Evolutionary conservation across 1,140 invertebrate species (phyloP).

Genomic region (Palaemon carinicauda): DNA sequence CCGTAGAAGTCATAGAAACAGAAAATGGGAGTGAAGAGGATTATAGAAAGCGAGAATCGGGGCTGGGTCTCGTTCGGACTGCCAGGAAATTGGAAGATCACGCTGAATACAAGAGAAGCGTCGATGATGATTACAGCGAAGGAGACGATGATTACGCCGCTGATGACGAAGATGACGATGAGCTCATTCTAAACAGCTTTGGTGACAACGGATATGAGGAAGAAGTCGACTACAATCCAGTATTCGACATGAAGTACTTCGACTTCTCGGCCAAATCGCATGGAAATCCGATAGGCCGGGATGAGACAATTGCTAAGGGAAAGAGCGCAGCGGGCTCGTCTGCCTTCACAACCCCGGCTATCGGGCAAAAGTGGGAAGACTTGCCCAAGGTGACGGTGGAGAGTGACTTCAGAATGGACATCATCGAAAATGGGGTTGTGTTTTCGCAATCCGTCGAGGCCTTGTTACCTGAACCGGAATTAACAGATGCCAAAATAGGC

Average conservation of each 20-base stretch:
- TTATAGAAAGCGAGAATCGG: background rate
- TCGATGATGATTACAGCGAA: slow-evolving; percentile 1
- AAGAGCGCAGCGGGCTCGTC: background rate
- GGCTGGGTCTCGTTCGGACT: background rate
- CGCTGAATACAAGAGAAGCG: slow-evolving; percentile 6
- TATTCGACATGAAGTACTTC: slow-evolving; percentile 39
- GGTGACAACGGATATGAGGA: slow-evolving; percentile 7
- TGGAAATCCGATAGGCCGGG: background rate
- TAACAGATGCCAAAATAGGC: slow-evolving; percentile 1
- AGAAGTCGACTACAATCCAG: background rate
- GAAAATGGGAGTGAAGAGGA: background rate
- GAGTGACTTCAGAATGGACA: background rate
- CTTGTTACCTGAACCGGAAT: background rate
- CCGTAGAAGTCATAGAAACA: background rate
- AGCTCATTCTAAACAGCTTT: background rate
- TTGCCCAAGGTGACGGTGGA: background rate
- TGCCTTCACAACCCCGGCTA: slow-evolving; percentile 3
- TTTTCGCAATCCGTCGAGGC: slow-evolving; percentile 12
- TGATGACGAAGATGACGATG: slow-evolving; percentile 20
- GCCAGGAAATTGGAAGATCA: slow-evolving; percentile 20
- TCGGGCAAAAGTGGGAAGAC: background rate
- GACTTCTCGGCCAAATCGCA: slow-evolving; percentile 28
- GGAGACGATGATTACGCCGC: background rate
- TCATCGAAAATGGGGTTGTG: slow-evolving; percentile 20
- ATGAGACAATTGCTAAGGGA: background rate